Conservation (phyloP, 1,140 invertebrate genomes). For the Drosophila mayri region DNA sequence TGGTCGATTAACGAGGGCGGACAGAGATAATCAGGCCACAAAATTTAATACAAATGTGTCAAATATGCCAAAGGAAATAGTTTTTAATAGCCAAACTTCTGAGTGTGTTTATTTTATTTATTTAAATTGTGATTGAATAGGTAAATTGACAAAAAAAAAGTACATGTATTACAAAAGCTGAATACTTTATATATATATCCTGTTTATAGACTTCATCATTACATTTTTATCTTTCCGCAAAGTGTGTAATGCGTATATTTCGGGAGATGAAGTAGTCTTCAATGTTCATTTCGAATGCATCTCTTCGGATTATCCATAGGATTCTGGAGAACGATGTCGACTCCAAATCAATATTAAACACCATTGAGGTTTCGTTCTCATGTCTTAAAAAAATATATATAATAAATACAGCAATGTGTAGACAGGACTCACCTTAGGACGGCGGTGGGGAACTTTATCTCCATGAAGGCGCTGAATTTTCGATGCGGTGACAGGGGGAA, state of each 20-base stretch:
- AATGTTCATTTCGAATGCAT: slow-evolving; percentile 66
- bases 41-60: slow-evolving; percentile 2
- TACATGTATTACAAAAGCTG: too few species aligned
- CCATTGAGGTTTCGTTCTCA: slow-evolving; percentile 26
- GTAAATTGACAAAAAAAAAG: neutral
- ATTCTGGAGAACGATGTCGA: slow-evolving; percentile 48
- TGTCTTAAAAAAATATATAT: slow-evolving; percentile 12
- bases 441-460: slow-evolving; percentile 58
- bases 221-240: neutral
- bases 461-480: slow-evolving; percentile 58
- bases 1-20: slow-evolving; percentile 66
- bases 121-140: too few species aligned
- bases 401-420: neutral
- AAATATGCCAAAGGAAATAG: too few species aligned
- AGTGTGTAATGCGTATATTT: slow-evolving; percentile 33
- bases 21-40: neutral
- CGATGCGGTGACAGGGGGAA: slow-evolving; percentile 61
- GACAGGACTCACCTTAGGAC: slow-evolving; percentile 32
- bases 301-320: slow-evolving; percentile 51
- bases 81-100: too few species aligned
- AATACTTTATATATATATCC: neutral
- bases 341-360: slow-evolving; percentile 34
- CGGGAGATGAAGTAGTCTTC: slow-evolving; percentile 66
- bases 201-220: neutral
- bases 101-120: too few species aligned